Conservation (phyloP, 1,140 invertebrate species). For the Diachasma alloeum region DNA sequence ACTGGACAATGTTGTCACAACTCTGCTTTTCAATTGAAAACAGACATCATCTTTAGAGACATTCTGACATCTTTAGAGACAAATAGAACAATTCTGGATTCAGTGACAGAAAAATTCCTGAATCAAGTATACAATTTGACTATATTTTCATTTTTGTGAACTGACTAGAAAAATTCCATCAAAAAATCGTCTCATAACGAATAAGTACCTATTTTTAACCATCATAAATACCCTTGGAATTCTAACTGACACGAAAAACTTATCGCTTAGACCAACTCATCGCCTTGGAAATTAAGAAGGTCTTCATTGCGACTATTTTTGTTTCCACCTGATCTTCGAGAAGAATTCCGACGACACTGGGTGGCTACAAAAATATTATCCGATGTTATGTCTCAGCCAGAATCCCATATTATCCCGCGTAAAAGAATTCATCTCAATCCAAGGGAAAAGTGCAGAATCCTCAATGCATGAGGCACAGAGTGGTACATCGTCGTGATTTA, state of each 20-base stretch:
- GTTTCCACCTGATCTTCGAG: not conserved
- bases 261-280: not conserved
- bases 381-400: not conserved
- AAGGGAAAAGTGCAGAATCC: not conserved
- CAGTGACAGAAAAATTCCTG: too few relatives aligned
- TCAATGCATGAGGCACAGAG: constrained; percentile 1
- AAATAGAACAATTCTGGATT: too few relatives aligned
- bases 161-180: not conserved
- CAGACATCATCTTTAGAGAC: too few relatives aligned
- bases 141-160: too few relatives aligned
- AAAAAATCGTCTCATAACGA: not conserved
- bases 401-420: not conserved
- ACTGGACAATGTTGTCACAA: too few relatives aligned
- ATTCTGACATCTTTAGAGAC: too few relatives aligned
- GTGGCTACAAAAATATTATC: not conserved
- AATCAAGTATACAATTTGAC: too few relatives aligned
- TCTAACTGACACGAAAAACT: not conserved
- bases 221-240: not conserved
- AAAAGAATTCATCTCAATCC: not conserved
- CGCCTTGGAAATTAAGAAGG: not conserved
- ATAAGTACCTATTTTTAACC: not conserved
- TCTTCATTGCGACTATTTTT: not conserved
- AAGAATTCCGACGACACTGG: not conserved
- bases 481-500: constrained; percentile 13
- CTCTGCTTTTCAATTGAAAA: too few relatives aligned